Base-by-base conservation (phyloP, 2,888 invertebrate species). In the Ichneumoninae sp. region DNA sequence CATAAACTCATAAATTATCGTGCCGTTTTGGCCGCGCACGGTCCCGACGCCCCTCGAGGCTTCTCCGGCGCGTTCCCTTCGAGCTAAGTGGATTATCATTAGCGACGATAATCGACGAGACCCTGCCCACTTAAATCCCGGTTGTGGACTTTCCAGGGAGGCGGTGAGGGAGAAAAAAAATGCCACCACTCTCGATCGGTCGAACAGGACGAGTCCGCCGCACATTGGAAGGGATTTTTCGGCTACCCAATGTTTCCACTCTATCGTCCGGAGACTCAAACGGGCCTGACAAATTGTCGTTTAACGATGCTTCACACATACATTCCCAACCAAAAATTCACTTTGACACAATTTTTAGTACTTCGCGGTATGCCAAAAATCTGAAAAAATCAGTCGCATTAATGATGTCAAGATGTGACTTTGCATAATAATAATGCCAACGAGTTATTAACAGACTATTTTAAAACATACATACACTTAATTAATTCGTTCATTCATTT, bases 11-110 rank as follows among this genome's bases (percentile, higher is more conserved):
- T 13, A 85, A 85, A 85, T 82, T 66, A 84, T 77, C 69, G 81
- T 22, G 57, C 57, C 22, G 26, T 22, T 69, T n/a, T 36, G 77
- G 19, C 63, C 71, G 74, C 66, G 57, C 47, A n/a, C 19, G 71
- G 77, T 30, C 40, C 8, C 30, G 26, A 66, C 76, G 76, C 47
- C 60, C 47, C 63, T 60, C 54, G 7, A 30, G 74, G 74, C 44
- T n/a, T 74, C 47, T 22, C 74, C 63, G 44, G 44, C 19, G 44
- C 60, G 63, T 66, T 68, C 30, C 22, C 66, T 57, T 47, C 63
- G 65, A 68, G 63, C 73, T 78, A 81, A 84, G 81, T 81, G 84
- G 81, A 84, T 84, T 77, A 81, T 81, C 78, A 78, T 84, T 84
- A 78, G 74, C 65, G 54, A 73, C 71, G 40, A 69, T 79, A 75